Evolutionary conservation across 2,888 invertebrate species (phyloP), one percentile per base, ranked within the genome.

Genomic region (Lepetodrilus schrolli): DNA sequence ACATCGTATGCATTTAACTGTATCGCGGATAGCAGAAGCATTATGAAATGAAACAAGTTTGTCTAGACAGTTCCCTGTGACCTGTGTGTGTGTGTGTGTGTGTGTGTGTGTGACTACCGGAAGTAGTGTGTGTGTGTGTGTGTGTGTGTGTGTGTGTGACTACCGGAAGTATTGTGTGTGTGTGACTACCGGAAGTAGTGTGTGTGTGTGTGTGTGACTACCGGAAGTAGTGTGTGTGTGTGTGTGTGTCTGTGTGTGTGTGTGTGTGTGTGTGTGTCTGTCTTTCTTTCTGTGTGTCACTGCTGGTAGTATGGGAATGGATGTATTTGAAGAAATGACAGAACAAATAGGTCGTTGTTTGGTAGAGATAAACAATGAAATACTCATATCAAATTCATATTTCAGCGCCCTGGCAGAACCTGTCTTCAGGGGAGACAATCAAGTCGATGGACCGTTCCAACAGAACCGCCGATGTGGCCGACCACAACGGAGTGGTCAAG

Each of bases 341-440:
- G 38, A 38, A 38, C 8, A 38, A 38, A n/a, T n/a, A n/a, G n/a
- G n/a, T n/a, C n/a, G n/a, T n/a, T n/a, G n/a, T n/a, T n/a, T n/a
- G n/a, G n/a, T n/a, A n/a, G n/a, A n/a, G n/a, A n/a, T n/a, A n/a
- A n/a, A n/a, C n/a, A 38, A 38, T 38, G 1, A 38, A 38, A 38
- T n/a, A 13, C n/a, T 8, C n/a, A 2, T 38, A 8, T 8, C 43
- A 17, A 7, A 13, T 1, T 43, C 43, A n/a, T 43, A 17, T 7
- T 75, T 17, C 76, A 87, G 89, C 88, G 34, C 82, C 88, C 0
- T 89, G 89, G 89, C 82, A 86, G 26, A 82, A 84, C 66, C 70
- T 88, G 34, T 82, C 82, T 37, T 78, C 77, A 36, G 83, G 82
- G 8, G 89, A 88, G 43, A 79, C 82, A 20, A 74, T 88, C 43